Percentiles rank a stretch among this genome's conserved stretches.
These are phyloP conservation scores for Psettodes erumei DNA, from an alignment of 2,113 vertebrate genomes.

Conservation along the genomic window DNA sequence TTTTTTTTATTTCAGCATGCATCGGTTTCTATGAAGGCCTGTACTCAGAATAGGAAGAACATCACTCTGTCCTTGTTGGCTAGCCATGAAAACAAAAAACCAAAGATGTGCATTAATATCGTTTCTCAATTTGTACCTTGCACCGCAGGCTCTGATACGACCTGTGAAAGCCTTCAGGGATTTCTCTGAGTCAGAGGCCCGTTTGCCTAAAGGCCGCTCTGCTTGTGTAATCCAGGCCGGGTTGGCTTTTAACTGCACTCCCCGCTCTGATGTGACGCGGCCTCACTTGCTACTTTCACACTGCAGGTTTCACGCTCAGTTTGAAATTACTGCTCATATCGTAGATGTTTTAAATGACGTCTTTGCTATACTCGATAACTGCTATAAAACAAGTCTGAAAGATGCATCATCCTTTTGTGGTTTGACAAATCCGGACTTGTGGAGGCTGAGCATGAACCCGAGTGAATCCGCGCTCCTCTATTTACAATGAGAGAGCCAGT, in stretches of 20 bases:
- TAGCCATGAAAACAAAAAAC: background rate
- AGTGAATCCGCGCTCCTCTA: background rate
- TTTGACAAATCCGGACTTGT: background rate
- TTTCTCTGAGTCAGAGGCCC: slow-evolving; percentile 29
- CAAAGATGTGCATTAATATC: slow-evolving; percentile 9
- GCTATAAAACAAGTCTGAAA: background rate
- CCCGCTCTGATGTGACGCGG: background rate
- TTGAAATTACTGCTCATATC: background rate
- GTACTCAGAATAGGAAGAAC: background rate
- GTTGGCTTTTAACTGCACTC: background rate
- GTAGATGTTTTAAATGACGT: background rate
- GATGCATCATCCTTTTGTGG: background rate
- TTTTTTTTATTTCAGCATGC: background rate
- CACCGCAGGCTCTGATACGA: background rate
- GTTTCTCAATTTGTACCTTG: background rate
- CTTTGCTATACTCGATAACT: background rate
- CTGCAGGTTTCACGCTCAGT: background rate
- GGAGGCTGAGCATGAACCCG: background rate
- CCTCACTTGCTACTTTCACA: background rate
- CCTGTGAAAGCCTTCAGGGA: background rate
- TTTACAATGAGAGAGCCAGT: background rate
- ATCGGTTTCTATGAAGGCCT: background rate
- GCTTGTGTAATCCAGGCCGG: slow-evolving; percentile 9
- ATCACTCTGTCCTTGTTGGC: background rate
- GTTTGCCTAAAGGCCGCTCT: slow-evolving; percentile 32